phyloP scores from a whole-genome alignment of 2,888 invertebrate species.

The Rhamnusium bicolor region DNA sequence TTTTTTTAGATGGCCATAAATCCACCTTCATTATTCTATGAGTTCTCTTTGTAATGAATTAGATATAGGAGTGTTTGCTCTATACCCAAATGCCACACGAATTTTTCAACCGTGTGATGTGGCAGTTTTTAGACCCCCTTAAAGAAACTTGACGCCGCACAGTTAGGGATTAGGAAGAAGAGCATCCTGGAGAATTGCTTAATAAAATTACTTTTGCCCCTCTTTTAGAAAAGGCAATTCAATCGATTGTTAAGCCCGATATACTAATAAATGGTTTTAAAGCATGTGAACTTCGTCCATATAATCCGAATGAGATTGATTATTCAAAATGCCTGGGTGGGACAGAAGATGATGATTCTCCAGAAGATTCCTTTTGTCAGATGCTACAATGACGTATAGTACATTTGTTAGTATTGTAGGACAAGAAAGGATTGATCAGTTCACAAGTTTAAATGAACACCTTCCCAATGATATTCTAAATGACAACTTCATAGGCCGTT shows the following conservation, averaged over 20 bases:
- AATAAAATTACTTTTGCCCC: slow-evolving; percentile 47
- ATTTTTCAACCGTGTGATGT: slow-evolving; percentile 46
- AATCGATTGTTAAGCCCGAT: slow-evolving; percentile 40
- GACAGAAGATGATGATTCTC: no score
- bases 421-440: neutral
- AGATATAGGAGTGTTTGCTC: slow-evolving; percentile 42
- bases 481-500: no score
- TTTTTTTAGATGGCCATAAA: slow-evolving; percentile 43
- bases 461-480: neutral
- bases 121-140: slow-evolving; percentile 39
- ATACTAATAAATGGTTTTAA: slow-evolving; percentile 49
- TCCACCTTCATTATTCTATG: slow-evolving; percentile 43
- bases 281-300: slow-evolving; percentile 48
- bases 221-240: slow-evolving; percentile 48
- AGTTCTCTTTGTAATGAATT: slow-evolving; percentile 39
- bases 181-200: slow-evolving; percentile 39
- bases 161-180: slow-evolving; percentile 43
- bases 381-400: neutral
- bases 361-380: no score
- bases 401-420: neutral
- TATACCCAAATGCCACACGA: slow-evolving; percentile 42
- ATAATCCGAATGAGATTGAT: slow-evolving; percentile 47
- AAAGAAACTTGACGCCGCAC: slow-evolving; percentile 37
- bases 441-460: neutral
- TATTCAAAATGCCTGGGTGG: slow-evolving; percentile 39